Base-by-base conservation (phyloP, 2,888 invertebrate species). In the Drosophila tanythrix region DNA sequence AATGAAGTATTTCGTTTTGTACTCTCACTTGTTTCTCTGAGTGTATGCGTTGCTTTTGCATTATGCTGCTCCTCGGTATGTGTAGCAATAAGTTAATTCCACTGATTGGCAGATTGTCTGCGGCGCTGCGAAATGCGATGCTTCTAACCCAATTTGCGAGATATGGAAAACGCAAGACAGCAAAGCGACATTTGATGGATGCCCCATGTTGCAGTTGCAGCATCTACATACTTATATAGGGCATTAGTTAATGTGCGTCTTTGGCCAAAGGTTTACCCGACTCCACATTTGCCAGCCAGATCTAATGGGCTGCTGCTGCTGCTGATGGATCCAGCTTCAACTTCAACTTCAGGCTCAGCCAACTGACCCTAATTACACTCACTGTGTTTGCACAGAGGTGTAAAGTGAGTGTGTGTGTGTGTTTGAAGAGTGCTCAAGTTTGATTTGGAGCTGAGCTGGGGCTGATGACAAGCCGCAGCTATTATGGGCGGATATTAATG, bases 351-450 rank as follows among this genome's bases (percentile, higher is more conserved):
- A 61, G 62, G 76, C 66, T 70, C 33, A 51, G 50, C 51, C 63
- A 70, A 65, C 21, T 84, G 83, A 84, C 89, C 83, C 84, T 84
- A 88, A 84, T 89, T 89, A 81, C 83, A 65, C 64, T 67, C 58
- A 53, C 61, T 50, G 69, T 55, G 35, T 63, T 46, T 57, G 58
- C 74, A 68, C 40, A 29, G 11, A n/a, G 55, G 64, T 31, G 70
- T 38, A 46, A 43, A 40, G 57, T 13, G 13, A 21, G 21, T 43
- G 21, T n/a, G n/a, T 5, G n/a, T 38, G 18, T 18, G 18, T 38
- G 52, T 18, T 67, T 33, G 35, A 51, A 57, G 56, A 52, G 29
- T 25, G n/a, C 40, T 53, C 36, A 38, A 40, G 40, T 46, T 59
- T n/a, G n/a, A 35, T 52, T 31, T 40, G 21, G 46, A 46, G 46